Percentiles rank a stretch among this genome's conserved stretches.
Evolutionary conservation across 2,888 invertebrate genomes (phyloP).

Genomic region (Thecophora atra): DNA sequence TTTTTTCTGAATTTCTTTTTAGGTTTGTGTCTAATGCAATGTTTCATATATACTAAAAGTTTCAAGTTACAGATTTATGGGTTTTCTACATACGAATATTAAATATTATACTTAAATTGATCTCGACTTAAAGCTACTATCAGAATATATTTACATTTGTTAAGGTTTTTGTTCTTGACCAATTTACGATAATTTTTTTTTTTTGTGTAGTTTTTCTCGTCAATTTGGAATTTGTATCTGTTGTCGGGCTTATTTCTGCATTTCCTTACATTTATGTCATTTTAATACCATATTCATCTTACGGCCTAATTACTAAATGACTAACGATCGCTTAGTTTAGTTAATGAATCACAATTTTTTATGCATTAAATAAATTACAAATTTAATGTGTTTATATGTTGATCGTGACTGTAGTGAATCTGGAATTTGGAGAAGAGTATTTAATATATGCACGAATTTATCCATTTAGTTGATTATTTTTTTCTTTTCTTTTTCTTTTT

Average conservation of each 20-base stretch:
- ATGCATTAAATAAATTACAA: slow-evolving; percentile 23
- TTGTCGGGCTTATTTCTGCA: too few relatives aligned
- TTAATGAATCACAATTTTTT: slow-evolving; percentile 25
- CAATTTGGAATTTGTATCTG: neutral
- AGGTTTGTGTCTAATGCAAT: neutral
- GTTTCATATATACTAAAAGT: neutral
- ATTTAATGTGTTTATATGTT: too few relatives aligned
- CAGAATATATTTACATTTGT: slow-evolving; percentile 15
- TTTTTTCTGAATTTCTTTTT: slow-evolving; percentile 2
- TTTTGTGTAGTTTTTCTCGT: neutral
- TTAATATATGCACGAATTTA: neutral
- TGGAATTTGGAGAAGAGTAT: too few relatives aligned
- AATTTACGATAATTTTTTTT: neutral
- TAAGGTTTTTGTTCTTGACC: neutral
- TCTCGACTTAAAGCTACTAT: neutral
- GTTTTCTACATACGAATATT: slow-evolving; percentile 5
- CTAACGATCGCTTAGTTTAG: neutral
- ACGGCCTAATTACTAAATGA: too few relatives aligned
- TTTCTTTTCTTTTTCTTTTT: neutral
- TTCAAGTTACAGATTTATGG: neutral
- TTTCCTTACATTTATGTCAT: neutral
- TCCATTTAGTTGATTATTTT: neutral
- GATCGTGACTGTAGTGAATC: too few relatives aligned
- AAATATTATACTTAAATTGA: slow-evolving; percentile 18
- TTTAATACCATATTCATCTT: neutral